Evolutionary conservation across 2,888 invertebrate genomes (phyloP).

Genomic region (Habroteleia sp.): DNA sequence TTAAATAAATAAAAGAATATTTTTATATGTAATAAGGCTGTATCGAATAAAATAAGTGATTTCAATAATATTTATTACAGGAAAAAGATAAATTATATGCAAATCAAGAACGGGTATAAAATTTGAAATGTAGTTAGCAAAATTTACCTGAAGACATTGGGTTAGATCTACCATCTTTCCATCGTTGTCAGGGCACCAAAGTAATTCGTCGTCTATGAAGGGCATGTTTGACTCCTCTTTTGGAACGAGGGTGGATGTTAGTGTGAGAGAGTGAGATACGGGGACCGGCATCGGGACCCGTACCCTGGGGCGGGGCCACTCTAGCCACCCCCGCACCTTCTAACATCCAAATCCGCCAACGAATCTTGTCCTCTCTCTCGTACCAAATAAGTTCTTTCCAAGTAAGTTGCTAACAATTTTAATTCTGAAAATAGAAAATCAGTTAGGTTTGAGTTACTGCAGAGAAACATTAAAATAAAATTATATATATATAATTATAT

Average conservation of each 20-base stretch:
- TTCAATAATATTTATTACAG: too few species aligned
- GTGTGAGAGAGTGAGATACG: conserved; percentile 79
- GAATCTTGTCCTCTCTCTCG: conserved; percentile 54
- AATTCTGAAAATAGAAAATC: conserved; percentile 8
- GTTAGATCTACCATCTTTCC: conserved; percentile 96
- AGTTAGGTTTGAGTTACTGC: too few species aligned
- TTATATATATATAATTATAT: too few species aligned
- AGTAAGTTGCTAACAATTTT: neutral
- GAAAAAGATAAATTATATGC: too few species aligned
- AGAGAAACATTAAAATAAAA: too few species aligned
- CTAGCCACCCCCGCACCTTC: conserved; percentile 80
- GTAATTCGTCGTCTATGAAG: conserved; percentile 96
- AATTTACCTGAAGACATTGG: conserved; percentile 91
- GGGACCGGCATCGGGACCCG: conserved; percentile 81
- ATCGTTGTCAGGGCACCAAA: conserved; percentile 97
- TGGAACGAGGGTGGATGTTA: conserved; percentile 80
- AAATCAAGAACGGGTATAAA: too few species aligned
- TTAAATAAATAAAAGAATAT: too few species aligned
- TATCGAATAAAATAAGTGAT: too few species aligned
- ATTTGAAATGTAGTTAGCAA: too few species aligned
- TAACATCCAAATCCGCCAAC: conserved; percentile 79
- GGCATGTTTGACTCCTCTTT: conserved; percentile 87
- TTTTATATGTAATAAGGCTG: too few species aligned
- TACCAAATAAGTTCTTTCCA: conserved; percentile 21
- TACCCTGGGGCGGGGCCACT: conserved; percentile 80